phyloP scores from a whole-genome alignment of 2,113 vertebrate genomes.

The Ophthalmolycus amberensis region DNA sequence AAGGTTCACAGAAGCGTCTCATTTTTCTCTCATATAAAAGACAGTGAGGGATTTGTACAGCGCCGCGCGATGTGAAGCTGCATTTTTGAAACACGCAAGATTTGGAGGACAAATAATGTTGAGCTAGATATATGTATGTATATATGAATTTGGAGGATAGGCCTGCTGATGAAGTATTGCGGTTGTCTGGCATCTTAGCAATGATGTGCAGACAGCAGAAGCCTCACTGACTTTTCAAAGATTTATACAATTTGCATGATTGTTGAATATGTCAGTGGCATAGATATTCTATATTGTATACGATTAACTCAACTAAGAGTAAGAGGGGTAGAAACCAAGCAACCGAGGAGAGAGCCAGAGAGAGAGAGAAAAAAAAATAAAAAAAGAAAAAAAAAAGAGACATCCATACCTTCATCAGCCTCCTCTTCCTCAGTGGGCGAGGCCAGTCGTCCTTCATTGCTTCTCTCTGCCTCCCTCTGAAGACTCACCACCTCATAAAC shows the following conservation, averaged over 20 bases:
- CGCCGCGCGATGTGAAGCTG: background rate
- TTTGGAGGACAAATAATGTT: conserved; percentile 10
- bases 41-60: background rate
- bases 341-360: background rate
- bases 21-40: conserved; percentile 16
- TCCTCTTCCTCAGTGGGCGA: conserved; percentile 93
- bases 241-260: background rate
- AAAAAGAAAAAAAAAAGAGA: background rate
- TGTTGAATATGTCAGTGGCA: conserved; percentile 1
- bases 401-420: conserved; percentile 88
- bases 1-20: background rate
- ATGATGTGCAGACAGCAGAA: background rate
- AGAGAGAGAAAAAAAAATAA: background rate
- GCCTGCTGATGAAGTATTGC: background rate
- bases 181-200: background rate
- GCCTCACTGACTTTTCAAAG: background rate
- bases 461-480: conserved; percentile 89
- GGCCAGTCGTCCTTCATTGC: conserved; percentile 76
- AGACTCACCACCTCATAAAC: conserved; percentile 96
- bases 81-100: conserved; percentile 31
- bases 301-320: background rate
- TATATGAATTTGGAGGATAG: background rate
- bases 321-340: background rate
- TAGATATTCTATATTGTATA: background rate
- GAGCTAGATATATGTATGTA: background rate